phyloP scores from a whole-genome alignment of 2,113 vertebrate genomes.

The Cisticola juncidis region DNA sequence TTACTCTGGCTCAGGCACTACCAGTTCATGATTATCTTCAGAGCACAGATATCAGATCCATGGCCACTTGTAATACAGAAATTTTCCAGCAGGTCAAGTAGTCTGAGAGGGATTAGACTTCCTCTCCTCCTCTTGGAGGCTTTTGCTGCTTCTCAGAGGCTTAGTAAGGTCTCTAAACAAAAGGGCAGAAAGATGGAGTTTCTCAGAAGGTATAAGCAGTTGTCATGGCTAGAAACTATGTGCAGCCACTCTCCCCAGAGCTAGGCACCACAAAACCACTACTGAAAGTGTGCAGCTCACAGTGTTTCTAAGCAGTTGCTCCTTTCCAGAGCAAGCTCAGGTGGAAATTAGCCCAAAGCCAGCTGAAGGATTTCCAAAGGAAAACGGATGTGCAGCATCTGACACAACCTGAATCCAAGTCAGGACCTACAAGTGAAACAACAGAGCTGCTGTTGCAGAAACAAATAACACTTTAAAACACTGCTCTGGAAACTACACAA shows the following conservation, averaged over 20 bases:
- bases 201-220: neutral
- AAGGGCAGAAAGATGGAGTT: neutral
- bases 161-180: neutral
- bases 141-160: neutral
- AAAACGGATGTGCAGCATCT: neutral
- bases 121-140: neutral
- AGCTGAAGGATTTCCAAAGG: neutral
- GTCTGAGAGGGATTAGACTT: neutral
- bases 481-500: neutral
- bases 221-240: neutral
- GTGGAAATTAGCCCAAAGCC: neutral
- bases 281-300: neutral
- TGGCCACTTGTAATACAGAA: neutral
- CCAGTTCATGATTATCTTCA: neutral
- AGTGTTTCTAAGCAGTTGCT: neutral
- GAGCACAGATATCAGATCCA: neutral
- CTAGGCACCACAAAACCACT: neutral
- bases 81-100: neutral
- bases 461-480: neutral
- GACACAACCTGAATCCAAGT: neutral
- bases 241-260: neutral
- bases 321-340: neutral
- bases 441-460: neutral
- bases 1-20: neutral
- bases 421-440: neutral